These are phyloP conservation scores for Trachurus trachurus DNA, from an alignment of 2,797 vertebrate genomes.

Conservation along the genomic window DNA sequence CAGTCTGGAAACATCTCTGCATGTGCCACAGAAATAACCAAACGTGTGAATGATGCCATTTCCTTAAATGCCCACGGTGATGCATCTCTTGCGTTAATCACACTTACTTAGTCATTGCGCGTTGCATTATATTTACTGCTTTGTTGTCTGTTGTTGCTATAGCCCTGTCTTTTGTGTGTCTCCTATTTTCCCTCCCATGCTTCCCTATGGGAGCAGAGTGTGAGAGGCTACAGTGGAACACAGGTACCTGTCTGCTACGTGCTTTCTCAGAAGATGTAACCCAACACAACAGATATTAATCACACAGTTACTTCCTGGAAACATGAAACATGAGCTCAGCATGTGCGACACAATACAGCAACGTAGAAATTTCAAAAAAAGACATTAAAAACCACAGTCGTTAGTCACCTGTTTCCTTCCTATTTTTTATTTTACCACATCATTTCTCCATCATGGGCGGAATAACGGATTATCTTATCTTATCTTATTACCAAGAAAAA, in stretches of 20 bases:
- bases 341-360: slow-evolving; percentile 9
- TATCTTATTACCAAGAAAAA: not conserved
- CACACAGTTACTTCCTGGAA: slow-evolving; percentile 2
- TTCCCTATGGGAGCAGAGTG: slow-evolving; percentile 80
- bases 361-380: not conserved
- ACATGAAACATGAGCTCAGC: not conserved
- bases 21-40: slow-evolving; percentile 1
- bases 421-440: not conserved
- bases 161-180: slow-evolving; percentile 53
- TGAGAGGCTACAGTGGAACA: slow-evolving; percentile 79
- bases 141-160: slow-evolving; percentile 21
- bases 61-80: slow-evolving; percentile 37
- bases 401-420: not conserved
- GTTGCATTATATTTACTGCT: slow-evolving; percentile 21
- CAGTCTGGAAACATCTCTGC: slow-evolving; percentile 22
- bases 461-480: no score
- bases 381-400: not conserved
- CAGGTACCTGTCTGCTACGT: slow-evolving; percentile 71
- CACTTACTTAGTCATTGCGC: slow-evolving; percentile 29
- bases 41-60: slow-evolving; percentile 40
- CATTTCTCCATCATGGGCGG: no score
- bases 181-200: slow-evolving; percentile 67
- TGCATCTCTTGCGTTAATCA: slow-evolving; percentile 39
- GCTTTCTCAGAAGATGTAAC: slow-evolving; percentile 21
- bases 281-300: slow-evolving; percentile 6